Evolutionary conservation across 37 sponge, comb jelly and placozoan genomes (phyloP), one percentile per base, ranked within the genome.

Genomic region (Ephydatia muelleri): DNA sequence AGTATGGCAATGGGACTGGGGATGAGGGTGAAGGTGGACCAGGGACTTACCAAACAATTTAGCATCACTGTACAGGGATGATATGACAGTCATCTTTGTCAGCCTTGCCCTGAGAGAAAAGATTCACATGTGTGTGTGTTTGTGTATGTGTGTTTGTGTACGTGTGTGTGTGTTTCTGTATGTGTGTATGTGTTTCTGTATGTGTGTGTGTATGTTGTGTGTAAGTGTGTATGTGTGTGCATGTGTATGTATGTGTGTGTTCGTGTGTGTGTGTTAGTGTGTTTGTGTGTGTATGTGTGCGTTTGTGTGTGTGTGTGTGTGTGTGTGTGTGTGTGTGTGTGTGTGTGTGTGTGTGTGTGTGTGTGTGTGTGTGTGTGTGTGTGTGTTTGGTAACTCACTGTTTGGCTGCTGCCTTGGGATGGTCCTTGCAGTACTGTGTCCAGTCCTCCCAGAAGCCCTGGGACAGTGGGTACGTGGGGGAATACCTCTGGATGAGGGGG

Each of bases 281-380:
- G 43, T 43, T 9, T 43, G 43, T 74, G 6, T 23, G 33, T 30
- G 5, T 29, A 8, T 33, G 57, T 77, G 78, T 77, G 57, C 38
- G 78, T 77, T 37, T 79, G 80, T 79, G 68, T 79, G 65, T 64
- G 68, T 79, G 80, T 79, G 33, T 79, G 80, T 73, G 35, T 73
- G 74, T 73, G 35, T 73, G 74, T 73, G 35, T 73, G 74, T 73
- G 57, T 77, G 57, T 77, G 57, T 77, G 78, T 77, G 57, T 77
- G 78, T 77, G 57, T 79, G 79, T 57, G 47, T 79, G 79, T 79
- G 67, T 79, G 79, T 79, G 34, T 32, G 29, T 32, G 70, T 84
- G 75, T 36, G 32, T 68, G 71, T 81, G 82, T 82, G 70, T 70
- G 38, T 70, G 71, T 35, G 32, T 70, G 76, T 83, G 37, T 47